Percentiles rank a stretch among this genome's conserved stretches.
Conservation (phyloP, 2,113 vertebrate species). For the Microtus oregoni region DNA sequence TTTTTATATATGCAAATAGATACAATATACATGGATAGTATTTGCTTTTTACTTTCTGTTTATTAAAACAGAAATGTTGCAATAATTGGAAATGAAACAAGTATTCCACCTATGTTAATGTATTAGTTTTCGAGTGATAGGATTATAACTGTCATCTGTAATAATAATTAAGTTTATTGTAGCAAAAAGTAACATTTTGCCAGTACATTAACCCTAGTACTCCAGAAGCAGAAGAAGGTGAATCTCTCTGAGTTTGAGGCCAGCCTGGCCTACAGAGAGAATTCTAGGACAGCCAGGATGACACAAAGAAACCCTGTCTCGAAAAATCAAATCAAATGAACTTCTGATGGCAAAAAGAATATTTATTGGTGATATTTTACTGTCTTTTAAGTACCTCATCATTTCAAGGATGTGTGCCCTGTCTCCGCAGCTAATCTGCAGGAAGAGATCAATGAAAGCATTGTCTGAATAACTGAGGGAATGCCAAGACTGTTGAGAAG, state of each 20-base stretch:
- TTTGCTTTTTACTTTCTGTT: not conserved
- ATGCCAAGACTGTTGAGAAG: not conserved
- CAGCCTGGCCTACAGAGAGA: not conserved
- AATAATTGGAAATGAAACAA: not conserved
- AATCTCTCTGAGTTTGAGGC: not conserved
- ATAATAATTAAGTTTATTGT: not conserved
- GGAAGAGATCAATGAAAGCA: slow-evolving; percentile 42
- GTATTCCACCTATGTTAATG: not conserved
- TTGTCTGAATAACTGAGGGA: not conserved
- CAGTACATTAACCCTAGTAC: not conserved
- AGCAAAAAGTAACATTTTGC: not conserved
- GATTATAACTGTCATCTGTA: not conserved
- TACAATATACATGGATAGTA: not conserved
- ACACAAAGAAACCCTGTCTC: not conserved
- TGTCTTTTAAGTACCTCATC: not conserved
- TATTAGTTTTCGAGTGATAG: not conserved
- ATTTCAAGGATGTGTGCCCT: not conserved
- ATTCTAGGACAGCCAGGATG: not conserved
- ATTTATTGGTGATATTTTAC: not conserved
- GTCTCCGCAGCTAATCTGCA: not conserved
- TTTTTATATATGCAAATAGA: not conserved
- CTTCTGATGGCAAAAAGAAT: not conserved
- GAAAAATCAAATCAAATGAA: not conserved
- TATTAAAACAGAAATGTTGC: not conserved
- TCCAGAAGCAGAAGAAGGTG: not conserved